These are phyloP conservation scores for Salticus scenicus DNA, from an alignment of 2,888 invertebrate genomes.

Conservation along the genomic window DNA sequence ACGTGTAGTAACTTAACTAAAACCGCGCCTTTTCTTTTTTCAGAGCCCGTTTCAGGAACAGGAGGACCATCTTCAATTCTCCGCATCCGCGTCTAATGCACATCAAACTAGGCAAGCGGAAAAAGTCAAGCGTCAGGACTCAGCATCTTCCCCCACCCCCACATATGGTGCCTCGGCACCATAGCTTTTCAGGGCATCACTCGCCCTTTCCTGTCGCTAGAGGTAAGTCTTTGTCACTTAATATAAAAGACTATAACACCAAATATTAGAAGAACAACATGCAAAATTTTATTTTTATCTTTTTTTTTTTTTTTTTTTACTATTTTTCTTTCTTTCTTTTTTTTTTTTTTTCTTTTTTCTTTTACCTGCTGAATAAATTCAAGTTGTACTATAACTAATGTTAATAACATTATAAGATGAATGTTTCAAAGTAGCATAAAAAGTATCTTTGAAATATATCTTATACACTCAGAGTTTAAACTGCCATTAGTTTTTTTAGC, in stretches of 20 bases:
- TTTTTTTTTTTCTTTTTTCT: not conserved
- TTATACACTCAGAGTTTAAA: too few relatives aligned
- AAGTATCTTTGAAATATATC: too few relatives aligned
- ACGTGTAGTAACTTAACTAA: too few relatives aligned
- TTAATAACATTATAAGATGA: too few relatives aligned
- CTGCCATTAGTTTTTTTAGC: too few relatives aligned
- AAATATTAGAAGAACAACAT: not conserved
- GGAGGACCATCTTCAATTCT: slow-evolving; percentile 66
- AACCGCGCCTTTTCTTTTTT: too few relatives aligned
- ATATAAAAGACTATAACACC: too few relatives aligned
- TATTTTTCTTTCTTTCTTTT: not conserved
- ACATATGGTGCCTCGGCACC: slow-evolving; percentile 35
- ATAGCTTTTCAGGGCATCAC: slow-evolving; percentile 64
- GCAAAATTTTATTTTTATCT: not conserved
- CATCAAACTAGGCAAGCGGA: slow-evolving; percentile 61
- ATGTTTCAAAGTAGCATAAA: too few relatives aligned
- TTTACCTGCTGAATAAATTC: too few relatives aligned
- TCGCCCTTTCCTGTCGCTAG: slow-evolving; percentile 38
- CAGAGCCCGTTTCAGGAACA: slow-evolving; percentile 66
- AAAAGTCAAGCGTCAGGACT: slow-evolving; percentile 49
- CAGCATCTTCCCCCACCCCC: slow-evolving; percentile 25
- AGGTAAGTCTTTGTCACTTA: slow-evolving; percentile 31
- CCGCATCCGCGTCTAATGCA: slow-evolving; percentile 62
- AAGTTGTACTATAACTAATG: too few relatives aligned
- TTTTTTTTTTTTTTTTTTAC: too few relatives aligned